Conservation (phyloP, 1,140 invertebrate genomes). For the Eriosoma lanigerum region DNA sequence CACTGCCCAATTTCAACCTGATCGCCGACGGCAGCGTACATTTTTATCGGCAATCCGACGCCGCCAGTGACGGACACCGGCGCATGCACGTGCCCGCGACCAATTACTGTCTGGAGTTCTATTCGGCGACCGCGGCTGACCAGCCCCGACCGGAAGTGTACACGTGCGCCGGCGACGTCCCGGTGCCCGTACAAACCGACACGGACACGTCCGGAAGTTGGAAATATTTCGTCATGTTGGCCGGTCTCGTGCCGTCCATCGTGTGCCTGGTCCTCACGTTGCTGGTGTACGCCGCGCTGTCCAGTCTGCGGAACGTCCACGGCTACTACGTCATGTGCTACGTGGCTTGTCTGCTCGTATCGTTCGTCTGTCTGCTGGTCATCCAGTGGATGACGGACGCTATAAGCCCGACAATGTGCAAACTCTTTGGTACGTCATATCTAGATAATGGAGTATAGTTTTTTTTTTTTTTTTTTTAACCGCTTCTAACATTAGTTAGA, state of each 20-base stretch:
- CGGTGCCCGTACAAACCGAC: not conserved
- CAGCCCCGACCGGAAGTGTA: not conserved
- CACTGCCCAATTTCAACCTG: not conserved
- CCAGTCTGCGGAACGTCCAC: constrained; percentile 72
- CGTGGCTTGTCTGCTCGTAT: constrained; percentile 65
- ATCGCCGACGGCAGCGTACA: not conserved
- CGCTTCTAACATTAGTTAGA: too few species aligned
- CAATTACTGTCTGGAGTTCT: not conserved
- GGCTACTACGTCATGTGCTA: constrained; percentile 75
- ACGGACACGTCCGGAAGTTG: not conserved
- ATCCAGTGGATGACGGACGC: constrained; percentile 57
- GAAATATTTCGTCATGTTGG: constrained; percentile 3
- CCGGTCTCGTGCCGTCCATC: constrained; percentile 60
- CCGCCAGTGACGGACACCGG: not conserved
- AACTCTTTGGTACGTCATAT: not conserved
- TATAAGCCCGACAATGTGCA: not conserved
- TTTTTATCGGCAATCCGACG: too few species aligned
- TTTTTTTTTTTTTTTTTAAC: too few species aligned
- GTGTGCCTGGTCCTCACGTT: constrained; percentile 72
- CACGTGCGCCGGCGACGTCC: not conserved
- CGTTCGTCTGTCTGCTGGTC: constrained; percentile 65
- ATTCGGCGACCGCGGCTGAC: too few species aligned
- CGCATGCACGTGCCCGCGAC: not conserved
- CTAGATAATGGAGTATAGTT: too few species aligned
- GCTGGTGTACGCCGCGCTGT: constrained; percentile 70